phyloP scores from a whole-genome alignment of 2,888 invertebrate genomes.

The Acanthosepion pharaonis region DNA sequence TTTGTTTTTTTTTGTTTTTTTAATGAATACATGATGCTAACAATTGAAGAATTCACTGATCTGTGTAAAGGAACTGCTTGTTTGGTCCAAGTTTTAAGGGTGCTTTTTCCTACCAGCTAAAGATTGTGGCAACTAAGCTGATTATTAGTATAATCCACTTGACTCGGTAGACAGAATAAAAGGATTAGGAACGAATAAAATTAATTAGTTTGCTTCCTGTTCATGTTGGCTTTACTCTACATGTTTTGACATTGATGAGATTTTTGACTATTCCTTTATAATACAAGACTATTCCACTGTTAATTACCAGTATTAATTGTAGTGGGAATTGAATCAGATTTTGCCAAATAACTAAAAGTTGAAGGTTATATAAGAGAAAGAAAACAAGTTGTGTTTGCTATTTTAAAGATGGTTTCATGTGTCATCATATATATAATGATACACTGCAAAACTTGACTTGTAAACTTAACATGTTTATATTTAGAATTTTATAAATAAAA shows the following conservation, averaged over 20 bases:
- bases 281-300: background rate
- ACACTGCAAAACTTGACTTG: too few species aligned
- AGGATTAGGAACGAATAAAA: background rate
- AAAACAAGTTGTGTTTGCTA: too few species aligned
- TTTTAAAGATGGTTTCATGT: too few species aligned
- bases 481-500: too few species aligned
- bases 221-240: background rate
- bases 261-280: background rate
- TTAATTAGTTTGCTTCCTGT: background rate
- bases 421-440: too few species aligned
- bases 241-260: background rate
- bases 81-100: background rate
- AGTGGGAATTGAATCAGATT: background rate
- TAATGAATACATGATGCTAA: too few species aligned
- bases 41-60: too few species aligned
- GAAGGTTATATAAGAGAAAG: too few species aligned
- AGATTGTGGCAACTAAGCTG: constrained; percentile 33
- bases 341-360: too few species aligned
- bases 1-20: too few species aligned
- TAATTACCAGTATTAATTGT: background rate
- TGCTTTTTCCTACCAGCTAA: background rate
- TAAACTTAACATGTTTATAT: too few species aligned
- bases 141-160: background rate
- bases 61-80: too few species aligned
- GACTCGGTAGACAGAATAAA: background rate